These are phyloP conservation scores for Porites evermanni DNA, from an alignment of 92 coral and sea anemone genomes.

Conservation along the genomic window DNA sequence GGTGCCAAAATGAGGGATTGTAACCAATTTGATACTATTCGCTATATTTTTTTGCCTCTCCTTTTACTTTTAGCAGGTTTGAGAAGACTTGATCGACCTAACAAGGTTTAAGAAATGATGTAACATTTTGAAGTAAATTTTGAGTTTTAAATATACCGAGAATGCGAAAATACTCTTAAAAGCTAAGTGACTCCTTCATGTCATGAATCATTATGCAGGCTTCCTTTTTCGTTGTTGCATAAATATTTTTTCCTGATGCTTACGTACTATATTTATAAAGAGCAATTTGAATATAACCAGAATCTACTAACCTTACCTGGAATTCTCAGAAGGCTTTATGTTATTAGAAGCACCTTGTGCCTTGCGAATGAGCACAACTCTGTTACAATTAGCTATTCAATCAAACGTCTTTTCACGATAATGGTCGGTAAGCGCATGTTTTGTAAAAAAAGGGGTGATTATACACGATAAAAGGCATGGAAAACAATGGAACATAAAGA, in stretches of 20 bases:
- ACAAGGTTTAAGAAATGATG: background rate
- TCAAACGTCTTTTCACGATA: background rate
- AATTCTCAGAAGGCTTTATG: too few relatives aligned
- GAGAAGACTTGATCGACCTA: background rate
- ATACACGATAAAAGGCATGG: constrained; percentile 41
- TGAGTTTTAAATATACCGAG: too few relatives aligned
- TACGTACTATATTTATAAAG: background rate
- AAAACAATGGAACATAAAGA: constrained; percentile 28
- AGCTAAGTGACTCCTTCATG: too few relatives aligned
- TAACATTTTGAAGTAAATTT: too few relatives aligned
- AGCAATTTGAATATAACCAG: background rate
- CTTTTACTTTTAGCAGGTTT: background rate
- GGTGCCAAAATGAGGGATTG: background rate
- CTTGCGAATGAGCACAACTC: background rate
- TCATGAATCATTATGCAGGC: background rate
- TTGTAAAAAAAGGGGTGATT: constrained; percentile 29
- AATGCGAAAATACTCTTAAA: background rate
- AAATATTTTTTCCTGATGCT: background rate
- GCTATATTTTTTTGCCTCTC: background rate
- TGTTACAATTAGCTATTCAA: constrained; percentile 17
- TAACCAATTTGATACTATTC: constrained; percentile 33
- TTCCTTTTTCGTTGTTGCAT: background rate
- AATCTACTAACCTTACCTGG: constrained; percentile 11
- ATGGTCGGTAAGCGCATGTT: constrained; percentile 32
- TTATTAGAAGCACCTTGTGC: too few relatives aligned